Percentiles rank a stretch among this genome's conserved stretches.
These are phyloP conservation scores for Leucosticte australis DNA, from an alignment of 2,113 vertebrate species.

Conservation along the genomic window DNA sequence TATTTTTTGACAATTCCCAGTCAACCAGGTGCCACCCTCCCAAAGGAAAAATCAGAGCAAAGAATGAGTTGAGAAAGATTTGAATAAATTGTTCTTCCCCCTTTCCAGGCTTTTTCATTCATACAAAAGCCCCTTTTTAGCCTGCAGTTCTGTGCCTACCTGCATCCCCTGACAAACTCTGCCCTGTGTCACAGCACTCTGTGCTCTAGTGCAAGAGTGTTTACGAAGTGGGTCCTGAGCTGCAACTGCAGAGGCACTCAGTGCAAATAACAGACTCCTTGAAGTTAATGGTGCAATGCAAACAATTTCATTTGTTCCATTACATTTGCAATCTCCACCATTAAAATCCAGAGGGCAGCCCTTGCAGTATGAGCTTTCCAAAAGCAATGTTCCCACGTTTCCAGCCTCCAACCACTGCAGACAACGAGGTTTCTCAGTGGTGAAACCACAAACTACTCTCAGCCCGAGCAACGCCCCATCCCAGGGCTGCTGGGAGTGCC, in stretches of 20 bases:
- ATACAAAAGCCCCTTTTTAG: not conserved
- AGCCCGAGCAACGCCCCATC: not conserved
- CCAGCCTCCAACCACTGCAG: not conserved
- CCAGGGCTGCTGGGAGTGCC: not conserved
- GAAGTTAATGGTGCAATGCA: not conserved
- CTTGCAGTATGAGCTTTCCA: not conserved
- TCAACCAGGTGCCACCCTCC: slow-evolving; percentile 55
- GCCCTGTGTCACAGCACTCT: not conserved
- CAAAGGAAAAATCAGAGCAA: slow-evolving; percentile 40
- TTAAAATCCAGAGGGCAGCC: not conserved
- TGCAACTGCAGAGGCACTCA: not conserved
- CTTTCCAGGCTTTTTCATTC: not conserved
- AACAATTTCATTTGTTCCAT: not conserved
- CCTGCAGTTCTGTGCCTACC: not conserved
- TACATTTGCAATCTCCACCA: not conserved
- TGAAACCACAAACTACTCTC: not conserved
- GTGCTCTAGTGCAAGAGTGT: fast-evolving
- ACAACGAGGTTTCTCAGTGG: not conserved
- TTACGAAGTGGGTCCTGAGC: not conserved
- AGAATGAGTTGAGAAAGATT: not conserved
- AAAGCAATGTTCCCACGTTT: not conserved
- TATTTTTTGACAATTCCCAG: slow-evolving; percentile 55
- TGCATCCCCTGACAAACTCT: not conserved
- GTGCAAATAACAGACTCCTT: not conserved
- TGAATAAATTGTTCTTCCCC: not conserved